phyloP scores from a whole-genome alignment of 1,140 invertebrate species.

The Leptopilina clavipes region DNA sequence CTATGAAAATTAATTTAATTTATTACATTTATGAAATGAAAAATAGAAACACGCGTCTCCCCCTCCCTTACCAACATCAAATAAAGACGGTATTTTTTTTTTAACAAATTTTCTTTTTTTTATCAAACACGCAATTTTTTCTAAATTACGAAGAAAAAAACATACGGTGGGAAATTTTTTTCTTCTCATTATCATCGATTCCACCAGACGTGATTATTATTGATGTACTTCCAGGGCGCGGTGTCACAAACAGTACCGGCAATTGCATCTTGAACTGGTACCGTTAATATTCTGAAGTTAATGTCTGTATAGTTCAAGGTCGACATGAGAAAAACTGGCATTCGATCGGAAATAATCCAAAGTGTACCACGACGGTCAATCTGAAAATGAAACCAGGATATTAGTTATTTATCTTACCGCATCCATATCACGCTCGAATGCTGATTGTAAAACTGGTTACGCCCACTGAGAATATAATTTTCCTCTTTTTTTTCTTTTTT shows the following conservation, averaged over 20 bases:
- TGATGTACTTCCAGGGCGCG: constrained; percentile 57
- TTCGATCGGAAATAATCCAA: constrained; percentile 87
- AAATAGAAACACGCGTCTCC: too few relatives aligned
- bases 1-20: too few relatives aligned
- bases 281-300: constrained; percentile 85
- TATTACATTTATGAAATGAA: too few relatives aligned
- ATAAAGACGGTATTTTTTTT: too few relatives aligned
- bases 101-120: too few relatives aligned
- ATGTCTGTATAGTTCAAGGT: constrained; percentile 84
- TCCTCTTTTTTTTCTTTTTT: background rate
- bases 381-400: constrained; percentile 52
- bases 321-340: constrained; percentile 84
- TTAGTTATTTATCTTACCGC: background rate
- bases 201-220: constrained; percentile 64
- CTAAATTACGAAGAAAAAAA: background rate
- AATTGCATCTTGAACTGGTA: constrained; percentile 79
- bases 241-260: constrained; percentile 83
- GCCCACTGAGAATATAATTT: constrained; percentile 8
- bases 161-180: too few relatives aligned
- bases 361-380: constrained; percentile 63
- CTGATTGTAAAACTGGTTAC: constrained; percentile 13
- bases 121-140: background rate
- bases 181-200: constrained; percentile 43
- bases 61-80: too few relatives aligned
- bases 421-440: background rate